Evolutionary conservation across 1,140 invertebrate species (phyloP).

Genomic region (Carposina sasakii): DNA sequence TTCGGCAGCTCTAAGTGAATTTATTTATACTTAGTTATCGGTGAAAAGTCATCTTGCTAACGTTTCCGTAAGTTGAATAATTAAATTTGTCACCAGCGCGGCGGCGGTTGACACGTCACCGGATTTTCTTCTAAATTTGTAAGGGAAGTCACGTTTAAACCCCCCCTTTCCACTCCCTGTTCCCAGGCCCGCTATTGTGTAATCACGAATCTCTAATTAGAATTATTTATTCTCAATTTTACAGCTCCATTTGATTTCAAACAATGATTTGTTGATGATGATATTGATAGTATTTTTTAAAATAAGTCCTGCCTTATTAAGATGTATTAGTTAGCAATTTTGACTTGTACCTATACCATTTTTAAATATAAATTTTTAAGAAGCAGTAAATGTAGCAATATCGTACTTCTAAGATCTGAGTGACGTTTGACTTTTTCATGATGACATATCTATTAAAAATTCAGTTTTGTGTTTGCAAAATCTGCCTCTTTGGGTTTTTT

Average conservation of each 20-base stretch:
- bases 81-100: conserved; percentile 69
- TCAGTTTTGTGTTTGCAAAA: too few species aligned
- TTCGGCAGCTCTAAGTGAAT: conserved; percentile 67
- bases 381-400: too few species aligned
- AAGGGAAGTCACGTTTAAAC: conserved; percentile 50
- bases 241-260: conserved; percentile 66
- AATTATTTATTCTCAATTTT: conserved; percentile 72
- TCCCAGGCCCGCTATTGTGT: conserved; percentile 48
- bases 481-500: too few species aligned
- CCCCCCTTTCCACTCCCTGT: conserved; percentile 20
- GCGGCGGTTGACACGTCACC: conserved; percentile 55
- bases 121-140: conserved; percentile 63
- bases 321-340: too few species aligned
- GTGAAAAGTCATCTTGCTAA: conserved; percentile 68
- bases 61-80: conserved; percentile 71
- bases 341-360: too few species aligned
- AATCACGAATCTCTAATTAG: conserved; percentile 64
- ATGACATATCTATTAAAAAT: too few species aligned
- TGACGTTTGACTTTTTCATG: too few species aligned
- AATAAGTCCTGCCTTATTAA: too few species aligned
- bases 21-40: conserved; percentile 71
- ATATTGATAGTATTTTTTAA: too few species aligned
- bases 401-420: too few species aligned
- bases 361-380: too few species aligned
- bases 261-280: too few species aligned